Evolutionary conservation across 2,113 vertebrate species (phyloP).

Genomic region (Leucopsar rothschildi): DNA sequence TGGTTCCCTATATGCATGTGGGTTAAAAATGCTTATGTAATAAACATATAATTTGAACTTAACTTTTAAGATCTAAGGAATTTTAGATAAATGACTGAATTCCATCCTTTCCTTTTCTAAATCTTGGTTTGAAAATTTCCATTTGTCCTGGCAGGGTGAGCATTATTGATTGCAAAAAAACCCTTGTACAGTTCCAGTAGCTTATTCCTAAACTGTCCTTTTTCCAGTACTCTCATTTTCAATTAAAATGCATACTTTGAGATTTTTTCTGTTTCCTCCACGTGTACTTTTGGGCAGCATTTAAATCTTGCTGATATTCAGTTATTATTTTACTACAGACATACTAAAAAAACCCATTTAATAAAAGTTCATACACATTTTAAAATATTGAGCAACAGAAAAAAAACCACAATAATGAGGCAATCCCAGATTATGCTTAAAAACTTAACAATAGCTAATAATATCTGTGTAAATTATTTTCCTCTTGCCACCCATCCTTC

Average conservation of each 20-base stretch:
- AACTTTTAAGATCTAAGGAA: background rate
- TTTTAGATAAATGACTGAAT: background rate
- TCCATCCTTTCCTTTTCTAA: background rate
- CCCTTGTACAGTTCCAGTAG: accelerated
- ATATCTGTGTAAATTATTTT: background rate
- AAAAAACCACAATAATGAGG: background rate
- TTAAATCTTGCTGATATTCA: background rate
- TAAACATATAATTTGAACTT: background rate
- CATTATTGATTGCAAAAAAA: background rate
- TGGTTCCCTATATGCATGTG: background rate
- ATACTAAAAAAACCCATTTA: background rate
- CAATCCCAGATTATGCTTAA: background rate
- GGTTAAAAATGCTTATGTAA: background rate
- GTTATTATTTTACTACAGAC: background rate
- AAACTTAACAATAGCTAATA: background rate
- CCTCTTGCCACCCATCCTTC: background rate
- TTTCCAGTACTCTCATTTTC: background rate
- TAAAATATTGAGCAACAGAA: background rate
- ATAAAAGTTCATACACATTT: background rate
- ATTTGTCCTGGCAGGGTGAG: background rate
- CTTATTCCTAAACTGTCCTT: background rate
- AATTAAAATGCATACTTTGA: background rate
- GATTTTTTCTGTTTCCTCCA: background rate
- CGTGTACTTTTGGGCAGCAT: background rate
- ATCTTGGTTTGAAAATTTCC: background rate